Base-by-base conservation (phyloP, 2,888 invertebrate genomes). In the Listrodromus nycthemerus region DNA sequence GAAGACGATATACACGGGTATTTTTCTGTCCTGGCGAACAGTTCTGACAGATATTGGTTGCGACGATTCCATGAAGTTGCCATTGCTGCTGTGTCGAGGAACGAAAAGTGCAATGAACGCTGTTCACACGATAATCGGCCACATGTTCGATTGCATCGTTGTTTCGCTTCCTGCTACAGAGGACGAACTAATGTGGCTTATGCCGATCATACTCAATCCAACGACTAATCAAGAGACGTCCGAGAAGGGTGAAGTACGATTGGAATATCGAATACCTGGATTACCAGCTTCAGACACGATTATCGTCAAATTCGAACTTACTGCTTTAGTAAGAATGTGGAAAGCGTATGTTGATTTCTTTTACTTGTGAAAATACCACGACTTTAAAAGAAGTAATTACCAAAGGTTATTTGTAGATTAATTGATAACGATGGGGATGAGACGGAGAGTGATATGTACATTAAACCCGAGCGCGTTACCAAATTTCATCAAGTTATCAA, bases 81-180 rank as follows among this genome's bases (percentile, higher is more conserved):
- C 93, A 24, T 82, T 93, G 58, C 71, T 93, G 6, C 78, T 93
- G 3, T 93, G 92, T 77, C 87, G 90, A 75, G 93, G 93, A n/a
- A 89, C 89, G 7, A 75, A 75, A 41, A 89, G 75, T 55, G 87
- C 90, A 13, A 91, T 90, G 73, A 85, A 87, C 5, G 88, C 88
- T 2, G 91, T 93, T 6, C 91, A 93, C 75, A 63, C 77, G n/a
- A 87, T 88, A 5, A 80, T 93, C 37, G 71, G 83, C 30, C 89
- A 86, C 27, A 91, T 93, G 89, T 93, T 93, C 83, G 93, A 93
- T 78, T 93, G 93, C 41, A 86, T 87, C 37, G 84, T 93, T 37
- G 85, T 91, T 30, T 52, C 87, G 6, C 58, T 93, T 45, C 82
- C 90, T 4, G 85, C 88, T 1, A 88, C 80, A 5, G 86, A 90